Evolutionary conservation across 2,888 invertebrate species (phyloP).

Genomic region (Zaprionus obscuricornis): DNA sequence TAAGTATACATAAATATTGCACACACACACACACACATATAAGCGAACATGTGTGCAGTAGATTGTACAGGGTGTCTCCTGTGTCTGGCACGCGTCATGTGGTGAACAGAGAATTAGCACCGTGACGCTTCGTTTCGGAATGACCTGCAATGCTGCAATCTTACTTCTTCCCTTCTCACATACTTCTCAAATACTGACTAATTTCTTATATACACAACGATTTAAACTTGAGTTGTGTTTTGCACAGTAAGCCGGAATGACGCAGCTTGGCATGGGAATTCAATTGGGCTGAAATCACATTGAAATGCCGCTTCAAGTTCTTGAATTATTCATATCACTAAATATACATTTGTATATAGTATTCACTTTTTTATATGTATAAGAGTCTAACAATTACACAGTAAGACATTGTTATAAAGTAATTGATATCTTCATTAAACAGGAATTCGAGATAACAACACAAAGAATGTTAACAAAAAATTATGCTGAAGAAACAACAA

Average conservation of each 20-base stretch:
- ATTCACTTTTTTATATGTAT: too few species aligned
- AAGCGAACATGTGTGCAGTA: conserved; percentile 10
- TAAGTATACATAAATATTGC: too few species aligned
- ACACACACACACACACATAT: too few species aligned
- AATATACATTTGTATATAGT: too few species aligned
- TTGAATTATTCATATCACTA: too few species aligned
- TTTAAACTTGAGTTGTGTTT: not conserved
- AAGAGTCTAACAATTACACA: conserved; percentile 12
- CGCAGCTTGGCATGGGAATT: conserved; percentile 35
- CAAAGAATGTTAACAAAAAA: not conserved
- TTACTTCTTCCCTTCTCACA: too few species aligned
- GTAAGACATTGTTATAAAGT: conserved; percentile 4
- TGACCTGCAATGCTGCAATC: conserved; percentile 16
- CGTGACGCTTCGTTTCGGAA: conserved; percentile 59
- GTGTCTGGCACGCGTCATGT: conserved; percentile 49
- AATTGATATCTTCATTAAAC: conserved; percentile 22
- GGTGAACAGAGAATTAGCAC: conserved; percentile 47
- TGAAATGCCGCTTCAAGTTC: conserved; percentile 1
- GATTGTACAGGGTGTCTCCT: conserved; percentile 60
- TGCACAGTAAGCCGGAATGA: conserved; percentile 25
- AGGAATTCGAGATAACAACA: conserved; percentile 19
- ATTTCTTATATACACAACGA: conserved; percentile 39
- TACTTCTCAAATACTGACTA: conserved; percentile 56
- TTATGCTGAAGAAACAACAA: too few species aligned
- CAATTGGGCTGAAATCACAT: conserved; percentile 22